Evolutionary conservation across 2,888 invertebrate species (phyloP), one percentile per base, ranked within the genome.

Genomic region (Anodontia alba): DNA sequence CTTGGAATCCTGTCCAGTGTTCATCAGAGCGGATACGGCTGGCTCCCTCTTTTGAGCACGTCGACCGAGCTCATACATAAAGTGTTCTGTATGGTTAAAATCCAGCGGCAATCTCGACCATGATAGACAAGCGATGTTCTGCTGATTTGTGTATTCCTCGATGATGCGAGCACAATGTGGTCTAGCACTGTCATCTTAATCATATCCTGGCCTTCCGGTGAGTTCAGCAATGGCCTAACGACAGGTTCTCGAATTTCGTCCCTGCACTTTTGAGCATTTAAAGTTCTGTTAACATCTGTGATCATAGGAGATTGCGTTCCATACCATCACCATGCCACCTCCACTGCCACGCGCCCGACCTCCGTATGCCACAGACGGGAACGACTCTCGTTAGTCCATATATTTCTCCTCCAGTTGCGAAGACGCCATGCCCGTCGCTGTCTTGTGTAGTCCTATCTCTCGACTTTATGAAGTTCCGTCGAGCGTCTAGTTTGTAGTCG

Each of bases 131-230:
- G 51, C 51, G 51, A 51, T 51, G 51, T 51, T 15, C 20, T 51
- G 51, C 51, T 51, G 51, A 15, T 8, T 42, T 51, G 10, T 51
- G 51, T 51, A 51, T 20, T 51, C 23, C 51, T n/a, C 12, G 51
- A 51, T 51, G 51, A n/a, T 51, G 51, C 51, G 5, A n/a, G 51
- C 51, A 51, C 51, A n/a, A 51, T 51, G 51, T 51, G 51, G 51
- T n/a, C 51, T 51, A n/a, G 51, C 20, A 51, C n/a, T 51, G 51
- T 51, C 51, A 51, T 51, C 51, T 20, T 15, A n/a, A 51, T n/a
- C 51, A 51, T 51, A 51, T 51, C n/a, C 51, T 51, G 51, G 51
- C 51, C 51, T 5, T 51, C 15, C 5, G 51, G 51, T 15, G 51
- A 51, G 51, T 51, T n/a, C 20, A 51, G 20, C 15, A 51, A 51